Percentiles rank a stretch among this genome's conserved stretches.
These are phyloP conservation scores for Ferrisia virgata DNA, from an alignment of 2,888 invertebrate genomes.

Conservation along the genomic window DNA sequence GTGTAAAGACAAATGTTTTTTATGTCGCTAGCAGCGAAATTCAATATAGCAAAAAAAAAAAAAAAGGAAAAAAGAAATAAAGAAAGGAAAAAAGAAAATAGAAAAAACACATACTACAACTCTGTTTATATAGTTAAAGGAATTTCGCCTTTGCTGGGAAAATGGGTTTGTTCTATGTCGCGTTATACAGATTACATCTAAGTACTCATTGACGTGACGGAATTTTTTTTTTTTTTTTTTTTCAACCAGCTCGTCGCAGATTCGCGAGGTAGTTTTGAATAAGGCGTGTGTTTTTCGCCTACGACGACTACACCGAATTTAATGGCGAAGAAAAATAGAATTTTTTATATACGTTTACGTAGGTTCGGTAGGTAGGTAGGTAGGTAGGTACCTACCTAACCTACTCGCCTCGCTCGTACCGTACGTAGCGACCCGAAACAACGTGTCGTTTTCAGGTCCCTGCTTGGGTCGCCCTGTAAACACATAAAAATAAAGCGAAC, in stretches of 20 bases:
- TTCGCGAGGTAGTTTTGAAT: constrained; percentile 11
- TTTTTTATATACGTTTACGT: too few species aligned
- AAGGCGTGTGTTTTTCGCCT: background rate
- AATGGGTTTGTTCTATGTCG: constrained; percentile 14
- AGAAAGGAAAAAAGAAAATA: too few species aligned
- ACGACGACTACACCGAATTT: background rate
- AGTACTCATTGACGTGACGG: constrained; percentile 17
- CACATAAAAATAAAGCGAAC: background rate
- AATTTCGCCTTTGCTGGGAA: background rate
- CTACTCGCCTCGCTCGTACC: too few species aligned
- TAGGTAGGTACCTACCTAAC: too few species aligned
- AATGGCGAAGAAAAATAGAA: background rate
- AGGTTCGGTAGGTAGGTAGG: too few species aligned
- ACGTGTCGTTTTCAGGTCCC: background rate
- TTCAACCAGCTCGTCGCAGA: background rate
- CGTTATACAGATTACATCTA: constrained; percentile 17
- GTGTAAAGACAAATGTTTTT: constrained; percentile 9
- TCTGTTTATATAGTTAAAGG: background rate
- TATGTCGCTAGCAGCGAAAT: constrained; percentile 14
- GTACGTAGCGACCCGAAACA: too few species aligned
- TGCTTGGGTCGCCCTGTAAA: too few species aligned
- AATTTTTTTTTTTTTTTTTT: constrained; percentile 3
- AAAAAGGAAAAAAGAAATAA: too few species aligned
- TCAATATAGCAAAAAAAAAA: background rate
- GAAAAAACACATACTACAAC: background rate